phyloP scores from a whole-genome alignment of 1,140 invertebrate genomes.

The Penaeus japonicus region DNA sequence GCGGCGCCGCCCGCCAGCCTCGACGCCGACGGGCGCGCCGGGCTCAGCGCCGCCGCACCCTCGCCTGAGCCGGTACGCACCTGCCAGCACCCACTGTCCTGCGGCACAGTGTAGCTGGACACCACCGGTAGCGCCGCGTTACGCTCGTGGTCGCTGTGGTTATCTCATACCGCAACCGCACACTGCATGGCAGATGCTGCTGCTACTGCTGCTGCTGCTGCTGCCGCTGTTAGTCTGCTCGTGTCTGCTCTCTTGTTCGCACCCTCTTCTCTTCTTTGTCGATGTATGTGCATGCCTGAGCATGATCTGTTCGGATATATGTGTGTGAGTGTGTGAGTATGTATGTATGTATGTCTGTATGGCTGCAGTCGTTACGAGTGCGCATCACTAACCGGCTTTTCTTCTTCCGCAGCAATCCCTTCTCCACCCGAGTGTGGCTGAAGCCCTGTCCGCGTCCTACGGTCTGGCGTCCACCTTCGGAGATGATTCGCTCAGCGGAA shows the following conservation, averaged over 20 bases:
- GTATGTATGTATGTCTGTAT: not conserved
- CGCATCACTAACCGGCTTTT: not conserved
- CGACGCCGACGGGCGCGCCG: slow-evolving; percentile 7
- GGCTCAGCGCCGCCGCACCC: slow-evolving; percentile 16
- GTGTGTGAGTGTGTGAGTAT: slow-evolving; percentile 32
- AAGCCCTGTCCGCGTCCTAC: slow-evolving; percentile 70
- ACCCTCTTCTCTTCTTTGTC: slow-evolving; percentile 37
- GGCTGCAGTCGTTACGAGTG: not conserved
- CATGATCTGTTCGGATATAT: slow-evolving; percentile 46
- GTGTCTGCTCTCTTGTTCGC: slow-evolving; percentile 51
- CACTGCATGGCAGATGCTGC: slow-evolving; percentile 52
- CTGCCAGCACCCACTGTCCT: slow-evolving; percentile 44
- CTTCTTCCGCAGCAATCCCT: slow-evolving; percentile 69
- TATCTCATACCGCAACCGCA: slow-evolving; percentile 27
- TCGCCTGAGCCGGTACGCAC: slow-evolving; percentile 53
- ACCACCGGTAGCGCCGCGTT: slow-evolving; percentile 40
- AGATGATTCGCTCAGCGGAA: slow-evolving; percentile 51
- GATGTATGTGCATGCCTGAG: slow-evolving; percentile 38
- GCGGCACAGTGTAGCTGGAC: slow-evolving; percentile 52
- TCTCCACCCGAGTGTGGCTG: slow-evolving; percentile 72
- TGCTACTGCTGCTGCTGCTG: slow-evolving; percentile 37
- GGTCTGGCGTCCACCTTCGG: slow-evolving; percentile 53
- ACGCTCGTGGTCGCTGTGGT: slow-evolving; percentile 9
- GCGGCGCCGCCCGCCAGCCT: not conserved
- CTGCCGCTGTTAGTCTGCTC: slow-evolving; percentile 41